These are phyloP conservation scores for Otis tarda DNA, from an alignment of 2,113 vertebrate species.

Conservation along the genomic window DNA sequence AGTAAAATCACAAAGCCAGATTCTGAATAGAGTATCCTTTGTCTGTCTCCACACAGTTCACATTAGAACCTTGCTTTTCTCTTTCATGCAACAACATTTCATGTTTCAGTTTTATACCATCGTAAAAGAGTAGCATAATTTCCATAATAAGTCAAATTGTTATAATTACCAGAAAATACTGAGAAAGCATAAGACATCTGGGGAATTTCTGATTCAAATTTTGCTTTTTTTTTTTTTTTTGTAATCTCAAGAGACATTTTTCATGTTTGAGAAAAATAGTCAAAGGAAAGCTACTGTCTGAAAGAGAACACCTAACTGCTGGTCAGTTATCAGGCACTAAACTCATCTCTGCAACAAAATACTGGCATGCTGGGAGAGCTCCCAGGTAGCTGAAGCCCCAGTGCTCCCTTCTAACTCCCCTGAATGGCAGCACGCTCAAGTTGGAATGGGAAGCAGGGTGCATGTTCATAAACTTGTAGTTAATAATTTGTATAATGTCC, in stretches of 20 bases:
- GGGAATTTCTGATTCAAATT: conserved; percentile 64
- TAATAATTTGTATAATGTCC: not conserved
- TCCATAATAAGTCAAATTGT: conserved; percentile 63
- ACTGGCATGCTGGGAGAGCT: not conserved
- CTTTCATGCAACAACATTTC: conserved; percentile 61
- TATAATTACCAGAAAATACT: conserved; percentile 69
- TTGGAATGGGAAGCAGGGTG: not conserved
- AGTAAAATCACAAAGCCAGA: conserved; percentile 3
- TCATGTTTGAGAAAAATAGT: conserved; percentile 37
- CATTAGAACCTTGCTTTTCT: conserved; percentile 41
- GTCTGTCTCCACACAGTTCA: conserved; percentile 1
- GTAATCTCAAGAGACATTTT: conserved; percentile 46
- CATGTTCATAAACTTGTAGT: not conserved
- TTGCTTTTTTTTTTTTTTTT: conserved; percentile 17
- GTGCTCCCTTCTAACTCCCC: not conserved
- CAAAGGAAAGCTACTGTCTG: conserved; percentile 55
- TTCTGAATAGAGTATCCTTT: not conserved
- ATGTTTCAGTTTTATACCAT: conserved; percentile 54
- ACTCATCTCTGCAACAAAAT: not conserved
- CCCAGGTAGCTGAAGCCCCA: not conserved
- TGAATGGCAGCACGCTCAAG: not conserved
- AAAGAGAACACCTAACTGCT: not conserved
- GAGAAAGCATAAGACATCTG: conserved; percentile 53
- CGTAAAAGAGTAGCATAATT: conserved; percentile 62
- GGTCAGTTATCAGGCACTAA: not conserved